Percentiles rank a stretch among this genome's conserved stretches.
Conservation (phyloP, 2,113 vertebrate genomes). For the Thamnophis sirtalis region DNA sequence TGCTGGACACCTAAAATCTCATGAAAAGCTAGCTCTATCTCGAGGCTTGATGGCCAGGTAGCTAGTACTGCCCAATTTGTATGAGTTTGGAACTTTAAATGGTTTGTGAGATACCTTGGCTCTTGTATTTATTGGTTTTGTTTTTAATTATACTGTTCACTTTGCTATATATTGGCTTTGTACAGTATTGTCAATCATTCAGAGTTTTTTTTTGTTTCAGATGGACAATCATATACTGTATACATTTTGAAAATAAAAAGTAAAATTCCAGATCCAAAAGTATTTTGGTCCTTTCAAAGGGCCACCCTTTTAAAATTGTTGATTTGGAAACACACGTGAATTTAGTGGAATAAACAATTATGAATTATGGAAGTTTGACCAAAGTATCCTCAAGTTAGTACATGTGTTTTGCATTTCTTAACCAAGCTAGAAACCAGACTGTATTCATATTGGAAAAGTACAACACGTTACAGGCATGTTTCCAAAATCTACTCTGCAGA, state of each 20-base stretch:
- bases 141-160: not conserved
- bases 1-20: not conserved
- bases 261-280: constrained; percentile 3
- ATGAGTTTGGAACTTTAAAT: not conserved
- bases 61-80: not conserved
- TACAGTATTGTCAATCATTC: not conserved
- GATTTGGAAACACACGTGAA: not conserved
- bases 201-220: not conserved
- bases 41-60: not conserved
- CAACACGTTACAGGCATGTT: constrained; percentile 1
- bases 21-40: not conserved
- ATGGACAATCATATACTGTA: not conserved
- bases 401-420: not conserved
- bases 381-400: not conserved
- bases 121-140: not conserved
- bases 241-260: not conserved
- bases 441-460: not conserved
- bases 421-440: not conserved
- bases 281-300: not conserved
- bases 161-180: not conserved
- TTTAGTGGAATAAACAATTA: not conserved
- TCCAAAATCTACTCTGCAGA: not conserved
- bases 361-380: not conserved
- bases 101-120: not conserved
- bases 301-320: not conserved